Evolutionary conservation across 2,113 vertebrate genomes (phyloP).

Genomic region (Sander lucioperca): DNA sequence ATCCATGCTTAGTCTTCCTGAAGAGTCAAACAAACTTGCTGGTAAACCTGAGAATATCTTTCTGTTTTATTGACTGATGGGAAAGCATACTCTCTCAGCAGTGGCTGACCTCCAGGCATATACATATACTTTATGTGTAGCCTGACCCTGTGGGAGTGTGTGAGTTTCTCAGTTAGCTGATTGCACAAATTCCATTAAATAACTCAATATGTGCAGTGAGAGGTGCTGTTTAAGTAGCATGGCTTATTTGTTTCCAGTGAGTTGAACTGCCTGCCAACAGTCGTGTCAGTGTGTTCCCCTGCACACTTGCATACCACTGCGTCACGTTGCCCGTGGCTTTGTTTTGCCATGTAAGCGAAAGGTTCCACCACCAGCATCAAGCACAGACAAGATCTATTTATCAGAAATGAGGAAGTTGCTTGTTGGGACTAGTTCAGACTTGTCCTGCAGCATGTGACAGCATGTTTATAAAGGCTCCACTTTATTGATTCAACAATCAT

Average conservation of each 20-base stretch:
- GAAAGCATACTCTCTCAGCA: constrained; percentile 31
- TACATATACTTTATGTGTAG: neutral
- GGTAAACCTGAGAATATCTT: constrained; percentile 23
- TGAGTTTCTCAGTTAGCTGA: constrained; percentile 22
- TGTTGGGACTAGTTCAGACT: constrained; percentile 73
- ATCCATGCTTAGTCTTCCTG: neutral
- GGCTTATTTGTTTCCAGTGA: neutral
- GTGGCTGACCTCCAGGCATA: constrained; percentile 23
- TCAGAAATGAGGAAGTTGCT: constrained; percentile 59
- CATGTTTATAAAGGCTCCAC: constrained; percentile 30
- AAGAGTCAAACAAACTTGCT: neutral
- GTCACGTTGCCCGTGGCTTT: constrained; percentile 37
- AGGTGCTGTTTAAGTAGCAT: constrained; percentile 2
- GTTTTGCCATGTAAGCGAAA: constrained; percentile 1
- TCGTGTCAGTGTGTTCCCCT: constrained; percentile 18
- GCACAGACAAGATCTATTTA: constrained; percentile 39
- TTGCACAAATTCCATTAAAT: constrained; percentile 36
- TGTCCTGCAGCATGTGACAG: constrained; percentile 70
- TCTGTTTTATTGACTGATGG: neutral
- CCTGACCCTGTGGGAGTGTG: constrained; percentile 12
- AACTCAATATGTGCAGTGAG: constrained; percentile 43
- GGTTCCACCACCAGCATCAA: neutral
- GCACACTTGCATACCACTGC: neutral
- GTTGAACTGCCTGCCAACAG: constrained; percentile 23
- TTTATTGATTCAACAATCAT: constrained; percentile 12